Conservation (phyloP, 2,888 invertebrate species). For the Autographa pulchrina region DNA sequence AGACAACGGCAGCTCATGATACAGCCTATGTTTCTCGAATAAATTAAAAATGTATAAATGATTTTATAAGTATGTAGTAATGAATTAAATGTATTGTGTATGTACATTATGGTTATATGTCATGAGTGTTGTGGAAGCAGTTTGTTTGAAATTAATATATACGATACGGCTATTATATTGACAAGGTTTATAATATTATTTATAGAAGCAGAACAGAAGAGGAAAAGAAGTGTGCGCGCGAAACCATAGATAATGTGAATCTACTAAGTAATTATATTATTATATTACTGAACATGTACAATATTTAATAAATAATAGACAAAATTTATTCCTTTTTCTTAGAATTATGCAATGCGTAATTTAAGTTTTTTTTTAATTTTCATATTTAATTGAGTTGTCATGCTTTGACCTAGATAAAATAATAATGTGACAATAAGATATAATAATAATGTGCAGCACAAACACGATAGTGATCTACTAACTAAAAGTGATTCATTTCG, state of each 20-base stretch:
- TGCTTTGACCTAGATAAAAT: not conserved
- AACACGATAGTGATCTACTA: not conserved
- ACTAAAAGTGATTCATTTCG: not conserved
- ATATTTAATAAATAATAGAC: not conserved
- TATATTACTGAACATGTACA: conserved; percentile 5
- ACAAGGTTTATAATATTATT: not conserved
- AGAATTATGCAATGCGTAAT: not conserved
- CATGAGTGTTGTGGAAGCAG: conserved; percentile 22
- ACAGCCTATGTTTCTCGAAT: not conserved
- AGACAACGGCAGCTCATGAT: no score
- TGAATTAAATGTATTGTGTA: conserved; percentile 1
- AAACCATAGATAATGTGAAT: conserved; percentile 15
- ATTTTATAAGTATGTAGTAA: not conserved
- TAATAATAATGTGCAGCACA: not conserved
- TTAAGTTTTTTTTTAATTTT: not conserved
- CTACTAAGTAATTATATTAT: no score
- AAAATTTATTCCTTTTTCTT: not conserved
- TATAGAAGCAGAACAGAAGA: conserved; percentile 44
- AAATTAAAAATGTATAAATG: not conserved
- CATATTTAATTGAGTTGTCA: not conserved
- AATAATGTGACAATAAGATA: not conserved
- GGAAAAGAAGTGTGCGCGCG: conserved; percentile 44
- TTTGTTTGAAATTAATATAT: conserved; percentile 20
- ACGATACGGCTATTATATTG: conserved; percentile 7
- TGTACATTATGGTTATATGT: not conserved